These are phyloP conservation scores for Lingula anatina DNA, from an alignment of 2,888 invertebrate species.

Conservation along the genomic window DNA sequence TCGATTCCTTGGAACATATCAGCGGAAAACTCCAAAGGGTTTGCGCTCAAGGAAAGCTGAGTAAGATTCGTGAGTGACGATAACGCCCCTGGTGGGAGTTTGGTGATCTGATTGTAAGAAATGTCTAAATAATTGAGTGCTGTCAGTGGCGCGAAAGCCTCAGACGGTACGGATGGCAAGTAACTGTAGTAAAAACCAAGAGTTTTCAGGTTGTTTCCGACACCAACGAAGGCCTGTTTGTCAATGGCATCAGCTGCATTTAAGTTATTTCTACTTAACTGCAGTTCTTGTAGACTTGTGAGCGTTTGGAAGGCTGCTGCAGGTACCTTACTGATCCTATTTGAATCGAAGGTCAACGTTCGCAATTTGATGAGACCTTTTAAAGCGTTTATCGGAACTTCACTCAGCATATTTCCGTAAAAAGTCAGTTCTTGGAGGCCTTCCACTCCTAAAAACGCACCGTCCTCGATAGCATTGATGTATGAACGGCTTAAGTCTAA, in stretches of 20 bases:
- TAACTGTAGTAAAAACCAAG: background rate
- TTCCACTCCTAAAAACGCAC: background rate
- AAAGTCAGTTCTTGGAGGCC: background rate
- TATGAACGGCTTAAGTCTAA: background rate
- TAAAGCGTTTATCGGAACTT: background rate
- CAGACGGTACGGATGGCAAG: background rate
- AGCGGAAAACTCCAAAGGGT: background rate
- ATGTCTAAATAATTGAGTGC: background rate
- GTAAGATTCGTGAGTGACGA: background rate
- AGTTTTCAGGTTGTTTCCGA: background rate
- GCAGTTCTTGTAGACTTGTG: background rate
- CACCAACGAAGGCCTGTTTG: background rate
- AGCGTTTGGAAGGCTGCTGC: background rate
- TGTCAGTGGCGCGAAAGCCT: background rate
- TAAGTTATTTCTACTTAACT: background rate
- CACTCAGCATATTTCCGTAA: background rate
- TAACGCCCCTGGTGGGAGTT: background rate
- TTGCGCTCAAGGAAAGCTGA: background rate
- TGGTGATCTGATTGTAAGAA: background rate
- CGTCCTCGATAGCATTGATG: background rate
- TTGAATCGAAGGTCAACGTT: conserved; percentile 1
- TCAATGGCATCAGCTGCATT: background rate
- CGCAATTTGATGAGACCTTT: background rate
- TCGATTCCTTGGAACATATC: background rate
- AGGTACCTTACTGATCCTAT: background rate